Evolutionary conservation across 2,113 vertebrate genomes (phyloP).

Genomic region (Tachycineta bicolor): DNA sequence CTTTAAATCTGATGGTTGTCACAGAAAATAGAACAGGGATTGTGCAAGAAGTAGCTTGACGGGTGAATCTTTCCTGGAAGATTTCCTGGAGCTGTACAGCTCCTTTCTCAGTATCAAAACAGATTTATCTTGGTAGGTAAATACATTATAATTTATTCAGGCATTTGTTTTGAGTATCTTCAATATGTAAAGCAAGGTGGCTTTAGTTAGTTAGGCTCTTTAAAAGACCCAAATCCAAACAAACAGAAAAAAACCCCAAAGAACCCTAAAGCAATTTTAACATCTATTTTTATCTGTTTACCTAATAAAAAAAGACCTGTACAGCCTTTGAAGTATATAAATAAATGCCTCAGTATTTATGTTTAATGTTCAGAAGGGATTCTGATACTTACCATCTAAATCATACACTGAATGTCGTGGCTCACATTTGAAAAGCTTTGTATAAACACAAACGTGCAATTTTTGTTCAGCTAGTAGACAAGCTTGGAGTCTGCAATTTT

Average conservation of each 20-base stretch:
- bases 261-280: background rate
- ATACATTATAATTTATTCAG: background rate
- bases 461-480: background rate
- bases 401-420: rapidly evolving
- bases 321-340: background rate
- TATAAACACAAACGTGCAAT: background rate
- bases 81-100: background rate
- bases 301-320: background rate
- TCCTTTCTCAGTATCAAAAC: background rate
- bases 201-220: background rate
- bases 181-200: background rate
- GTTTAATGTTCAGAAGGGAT: background rate
- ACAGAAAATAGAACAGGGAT: background rate
- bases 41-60: background rate
- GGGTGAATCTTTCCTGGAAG: background rate
- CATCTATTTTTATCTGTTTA: background rate
- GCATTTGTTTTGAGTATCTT: background rate
- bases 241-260: background rate
- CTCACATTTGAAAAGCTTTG: background rate
- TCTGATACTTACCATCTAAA: background rate
- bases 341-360: background rate
- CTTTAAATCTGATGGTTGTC: background rate
- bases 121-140: background rate
- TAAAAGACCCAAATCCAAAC: background rate
- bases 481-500: background rate